Evolutionary conservation across 53 echinoderm and acorn worm genomes (phyloP), one percentile per base, ranked within the genome.

Genomic region (Apostichopus leukothele): DNA sequence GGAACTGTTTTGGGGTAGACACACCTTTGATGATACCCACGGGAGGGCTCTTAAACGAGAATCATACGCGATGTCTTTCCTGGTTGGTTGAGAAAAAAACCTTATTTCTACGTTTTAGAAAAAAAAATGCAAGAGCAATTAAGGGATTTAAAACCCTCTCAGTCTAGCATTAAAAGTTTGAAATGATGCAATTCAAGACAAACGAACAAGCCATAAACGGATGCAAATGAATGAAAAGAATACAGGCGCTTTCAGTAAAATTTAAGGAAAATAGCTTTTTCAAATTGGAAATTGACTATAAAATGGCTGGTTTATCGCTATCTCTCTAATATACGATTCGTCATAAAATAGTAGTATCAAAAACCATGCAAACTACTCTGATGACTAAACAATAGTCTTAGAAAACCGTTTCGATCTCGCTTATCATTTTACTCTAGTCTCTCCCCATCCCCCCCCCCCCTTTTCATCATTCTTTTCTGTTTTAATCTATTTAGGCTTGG

Each of bases 171-270:
- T 85, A 67, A 85, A 85, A 85, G 55, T 39, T 50, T 21, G 60
- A 66, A 59, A 66, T 85, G 66, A 59, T 85, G 85, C 68, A 85
- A 67, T 85, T 27, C 66, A 39, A 85, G 85, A 67, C 85, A 85
- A 85, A 85, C 68, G 85, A 85, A 85, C 86, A 86, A 39, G 86
- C 50, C 20, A 86, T 86, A 86, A 86, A 86, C 19, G 71, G 20
- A 51, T 67, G 67, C 26, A 86, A 86, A 86, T 86, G 67, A 86
- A 66, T 11, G 18, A 22, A 51, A 71, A 39, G 50, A 67, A 86
- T 12, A 86, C 67, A 51, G 18, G 23, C 61, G 9, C 81, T 59
- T 81, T 55, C 81, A 57, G 81, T 81, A 53, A 50, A 81, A 81
- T 81, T 51, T 81, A 59, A 54, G 54, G 21, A 22, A 19, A 55